These are phyloP conservation scores for Achatina immaculata DNA, from an alignment of 1,140 invertebrate genomes.

Conservation along the genomic window DNA sequence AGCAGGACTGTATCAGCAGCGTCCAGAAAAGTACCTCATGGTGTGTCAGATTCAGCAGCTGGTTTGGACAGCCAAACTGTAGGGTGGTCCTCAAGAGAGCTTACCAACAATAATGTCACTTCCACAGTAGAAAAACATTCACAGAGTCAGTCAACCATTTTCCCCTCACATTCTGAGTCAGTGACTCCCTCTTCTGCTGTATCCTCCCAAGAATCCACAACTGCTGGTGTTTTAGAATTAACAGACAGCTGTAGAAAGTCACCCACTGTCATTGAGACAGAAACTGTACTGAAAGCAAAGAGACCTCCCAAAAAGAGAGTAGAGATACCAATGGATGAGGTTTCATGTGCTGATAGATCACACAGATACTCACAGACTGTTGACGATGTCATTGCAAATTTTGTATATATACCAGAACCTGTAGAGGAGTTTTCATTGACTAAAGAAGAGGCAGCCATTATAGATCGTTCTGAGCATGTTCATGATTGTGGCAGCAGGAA, in stretches of 20 bases:
- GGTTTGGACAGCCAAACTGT: neutral
- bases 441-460: slow-evolving; percentile 31
- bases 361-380: slow-evolving; percentile 31
- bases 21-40: neutral
- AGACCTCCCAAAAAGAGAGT: slow-evolving; percentile 33
- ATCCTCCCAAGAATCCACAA: neutral
- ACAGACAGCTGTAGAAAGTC: neutral
- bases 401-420: slow-evolving; percentile 40
- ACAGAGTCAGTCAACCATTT: neutral
- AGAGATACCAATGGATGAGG: slow-evolving; percentile 35
- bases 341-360: slow-evolving; percentile 24
- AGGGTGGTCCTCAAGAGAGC: neutral
- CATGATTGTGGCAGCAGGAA: neutral
- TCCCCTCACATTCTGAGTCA: neutral
- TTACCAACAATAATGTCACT: neutral
- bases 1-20: neutral
- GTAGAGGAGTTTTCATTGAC: slow-evolving; percentile 32
- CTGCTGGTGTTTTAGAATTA: neutral
- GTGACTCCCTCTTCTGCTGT: neutral
- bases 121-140: neutral
- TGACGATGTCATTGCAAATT: slow-evolving; percentile 41
- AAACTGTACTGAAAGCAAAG: slow-evolving; percentile 27
- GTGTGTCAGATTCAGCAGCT: neutral
- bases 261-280: neutral
- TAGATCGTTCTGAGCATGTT: slow-evolving; percentile 30